These are phyloP conservation scores for Antigone vipio DNA, from an alignment of 2,113 vertebrate genomes.

Conservation along the genomic window DNA sequence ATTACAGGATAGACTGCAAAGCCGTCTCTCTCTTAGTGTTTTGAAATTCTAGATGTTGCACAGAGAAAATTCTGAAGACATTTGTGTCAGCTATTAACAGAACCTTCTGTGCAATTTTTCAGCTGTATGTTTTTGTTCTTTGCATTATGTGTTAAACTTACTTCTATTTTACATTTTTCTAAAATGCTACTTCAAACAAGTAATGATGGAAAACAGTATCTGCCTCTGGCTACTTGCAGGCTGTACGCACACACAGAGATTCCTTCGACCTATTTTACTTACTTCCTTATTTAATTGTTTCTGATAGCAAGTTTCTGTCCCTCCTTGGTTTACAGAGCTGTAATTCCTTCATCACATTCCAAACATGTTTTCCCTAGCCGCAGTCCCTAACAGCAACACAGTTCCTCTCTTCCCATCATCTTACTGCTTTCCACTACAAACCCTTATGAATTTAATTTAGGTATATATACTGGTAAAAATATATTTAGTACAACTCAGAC, in stretches of 20 bases:
- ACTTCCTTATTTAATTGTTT: neutral
- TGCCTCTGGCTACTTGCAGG: neutral
- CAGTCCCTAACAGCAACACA: neutral
- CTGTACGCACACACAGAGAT: neutral
- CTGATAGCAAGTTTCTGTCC: neutral
- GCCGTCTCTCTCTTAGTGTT: neutral
- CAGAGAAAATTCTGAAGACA: neutral
- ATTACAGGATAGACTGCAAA: neutral
- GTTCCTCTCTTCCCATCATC: neutral
- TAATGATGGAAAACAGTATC: neutral
- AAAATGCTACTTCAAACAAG: constrained; percentile 7
- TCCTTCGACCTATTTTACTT: neutral
- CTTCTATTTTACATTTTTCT: neutral
- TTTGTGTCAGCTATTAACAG: neutral
- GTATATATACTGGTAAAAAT: neutral
- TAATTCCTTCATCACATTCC: neutral
- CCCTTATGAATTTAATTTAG: constrained; percentile 42
- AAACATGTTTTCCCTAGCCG: neutral
- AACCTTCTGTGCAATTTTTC: neutral
- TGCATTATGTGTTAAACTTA: neutral
- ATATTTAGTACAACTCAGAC: constrained; percentile 29
- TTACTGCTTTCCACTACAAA: neutral
- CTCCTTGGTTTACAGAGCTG: neutral
- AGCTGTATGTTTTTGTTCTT: neutral
- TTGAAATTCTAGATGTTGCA: neutral